Conservation (phyloP, 1,140 invertebrate species). For the honey bee (Apis mellifera) region DNA sequence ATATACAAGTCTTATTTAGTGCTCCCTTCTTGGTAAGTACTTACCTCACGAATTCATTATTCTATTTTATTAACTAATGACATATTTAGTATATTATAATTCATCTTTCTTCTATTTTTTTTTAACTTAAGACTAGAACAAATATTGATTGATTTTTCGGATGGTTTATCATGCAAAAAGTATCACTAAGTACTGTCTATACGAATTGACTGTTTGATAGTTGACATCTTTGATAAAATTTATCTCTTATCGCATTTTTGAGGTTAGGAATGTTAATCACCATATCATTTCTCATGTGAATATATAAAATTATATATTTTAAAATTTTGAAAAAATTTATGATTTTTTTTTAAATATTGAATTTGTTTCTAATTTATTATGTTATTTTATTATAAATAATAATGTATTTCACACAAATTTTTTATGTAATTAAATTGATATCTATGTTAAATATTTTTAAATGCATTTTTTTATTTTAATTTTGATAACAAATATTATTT, state of each 20-base stretch:
- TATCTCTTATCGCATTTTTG: background rate
- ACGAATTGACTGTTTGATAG: background rate
- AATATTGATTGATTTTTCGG: background rate
- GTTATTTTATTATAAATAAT: background rate
- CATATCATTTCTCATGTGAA: background rate
- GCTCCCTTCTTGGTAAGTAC: background rate
- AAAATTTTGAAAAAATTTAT: background rate
- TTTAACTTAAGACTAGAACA: background rate
- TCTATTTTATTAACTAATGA: background rate
- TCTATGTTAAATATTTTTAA: too few species aligned
- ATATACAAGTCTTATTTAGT: background rate
- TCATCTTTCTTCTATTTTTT: too few species aligned
- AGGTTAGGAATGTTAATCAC: conserved; percentile 18
- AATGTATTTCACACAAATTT: too few species aligned
- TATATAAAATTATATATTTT: background rate
- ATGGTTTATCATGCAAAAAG: background rate
- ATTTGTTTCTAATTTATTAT: background rate
- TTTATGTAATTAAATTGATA: too few species aligned
- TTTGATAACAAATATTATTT: too few species aligned
- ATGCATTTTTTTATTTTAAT: too few species aligned
- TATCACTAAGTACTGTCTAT: background rate
- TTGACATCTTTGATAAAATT: conserved; percentile 2
- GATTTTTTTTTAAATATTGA: too few species aligned
- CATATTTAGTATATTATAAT: background rate
- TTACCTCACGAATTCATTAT: background rate